These are phyloP conservation scores for Himalopsyche anomala DNA, from an alignment of 2,888 invertebrate genomes.

Conservation along the genomic window DNA sequence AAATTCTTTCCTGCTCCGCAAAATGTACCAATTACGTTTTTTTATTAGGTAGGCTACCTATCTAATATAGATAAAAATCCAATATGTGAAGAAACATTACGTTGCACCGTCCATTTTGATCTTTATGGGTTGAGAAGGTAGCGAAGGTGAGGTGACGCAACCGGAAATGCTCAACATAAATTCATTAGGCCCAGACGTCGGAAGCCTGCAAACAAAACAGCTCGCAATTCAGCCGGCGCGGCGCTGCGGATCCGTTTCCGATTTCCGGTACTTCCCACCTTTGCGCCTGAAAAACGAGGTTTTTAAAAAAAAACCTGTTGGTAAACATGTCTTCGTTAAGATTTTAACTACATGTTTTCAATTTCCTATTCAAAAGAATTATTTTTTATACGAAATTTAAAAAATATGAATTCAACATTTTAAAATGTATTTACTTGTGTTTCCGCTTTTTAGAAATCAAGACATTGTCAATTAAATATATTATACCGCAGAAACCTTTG, in stretches of 20 bases:
- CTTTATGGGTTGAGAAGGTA: not conserved
- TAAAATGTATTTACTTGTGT: too few species aligned
- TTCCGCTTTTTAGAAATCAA: too few species aligned
- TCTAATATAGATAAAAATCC: not conserved
- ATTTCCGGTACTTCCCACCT: constrained; percentile 8
- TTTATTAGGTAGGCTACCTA: too few species aligned
- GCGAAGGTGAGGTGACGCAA: not conserved
- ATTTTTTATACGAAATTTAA: too few species aligned
- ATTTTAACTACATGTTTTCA: too few species aligned
- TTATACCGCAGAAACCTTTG: too few species aligned
- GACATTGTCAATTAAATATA: too few species aligned
- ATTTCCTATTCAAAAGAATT: too few species aligned
- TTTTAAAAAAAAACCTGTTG: constrained; percentile 22
- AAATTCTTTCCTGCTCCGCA: too few species aligned
- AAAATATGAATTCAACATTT: too few species aligned
- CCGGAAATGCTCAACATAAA: constrained; percentile 47
- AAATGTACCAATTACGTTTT: too few species aligned
- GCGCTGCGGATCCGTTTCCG: constrained; percentile 22
- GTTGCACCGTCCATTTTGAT: not conserved
- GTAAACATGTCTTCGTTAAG: not conserved
- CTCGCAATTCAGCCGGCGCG: constrained; percentile 16
- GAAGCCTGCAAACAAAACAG: constrained; percentile 26
- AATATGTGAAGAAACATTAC: not conserved
- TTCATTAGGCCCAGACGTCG: constrained; percentile 46
- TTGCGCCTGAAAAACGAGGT: not conserved